Conservation (phyloP, 2,113 vertebrate genomes). For the Plecotus auritus region DNA sequence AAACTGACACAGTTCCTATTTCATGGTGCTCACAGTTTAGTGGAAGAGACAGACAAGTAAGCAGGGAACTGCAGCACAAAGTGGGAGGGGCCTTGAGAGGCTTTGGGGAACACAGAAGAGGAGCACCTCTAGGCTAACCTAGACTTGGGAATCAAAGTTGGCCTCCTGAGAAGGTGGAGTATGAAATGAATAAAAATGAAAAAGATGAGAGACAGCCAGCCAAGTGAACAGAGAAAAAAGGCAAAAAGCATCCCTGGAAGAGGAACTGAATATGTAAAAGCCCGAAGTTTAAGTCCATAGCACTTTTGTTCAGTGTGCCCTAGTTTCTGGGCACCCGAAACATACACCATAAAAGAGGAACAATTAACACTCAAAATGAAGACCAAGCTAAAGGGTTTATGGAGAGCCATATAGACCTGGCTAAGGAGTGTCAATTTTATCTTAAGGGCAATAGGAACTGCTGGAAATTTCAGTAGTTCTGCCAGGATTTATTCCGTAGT, state of each 20-base stretch:
- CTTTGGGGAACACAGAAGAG: background rate
- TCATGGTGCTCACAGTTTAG: background rate
- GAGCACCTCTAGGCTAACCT: too few relatives aligned
- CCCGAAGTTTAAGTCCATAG: background rate
- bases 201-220: background rate
- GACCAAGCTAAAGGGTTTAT: background rate
- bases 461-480: background rate
- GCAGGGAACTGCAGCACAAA: background rate
- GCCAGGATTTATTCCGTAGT: background rate
- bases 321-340: background rate
- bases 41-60: background rate
- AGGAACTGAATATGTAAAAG: background rate
- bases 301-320: background rate
- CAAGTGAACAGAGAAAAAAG: background rate
- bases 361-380: background rate
- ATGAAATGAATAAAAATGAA: background rate
- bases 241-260: background rate
- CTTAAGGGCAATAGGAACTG: background rate
- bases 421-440: slow-evolving; percentile 1
- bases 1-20: background rate
- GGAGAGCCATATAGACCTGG: background rate
- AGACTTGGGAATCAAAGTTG: background rate
- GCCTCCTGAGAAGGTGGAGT: background rate
- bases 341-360: background rate
- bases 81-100: background rate